These are phyloP conservation scores for Hipposideros armiger DNA, from an alignment of 2,113 vertebrate species.

Conservation along the genomic window DNA sequence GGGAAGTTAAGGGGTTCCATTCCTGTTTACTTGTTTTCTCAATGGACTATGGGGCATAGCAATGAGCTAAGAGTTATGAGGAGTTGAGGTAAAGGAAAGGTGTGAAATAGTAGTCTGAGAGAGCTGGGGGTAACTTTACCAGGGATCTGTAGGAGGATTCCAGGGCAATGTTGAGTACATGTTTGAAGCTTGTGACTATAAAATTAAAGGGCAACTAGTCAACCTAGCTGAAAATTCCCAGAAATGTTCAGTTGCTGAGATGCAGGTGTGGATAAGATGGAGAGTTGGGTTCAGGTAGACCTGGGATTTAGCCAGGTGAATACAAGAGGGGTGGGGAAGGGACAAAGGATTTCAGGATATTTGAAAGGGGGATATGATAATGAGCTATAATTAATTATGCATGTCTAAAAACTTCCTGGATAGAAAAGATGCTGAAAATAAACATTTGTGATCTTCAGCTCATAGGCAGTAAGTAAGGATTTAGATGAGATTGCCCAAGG, in stretches of 20 bases:
- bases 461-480: background rate
- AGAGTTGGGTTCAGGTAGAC: background rate
- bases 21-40: background rate
- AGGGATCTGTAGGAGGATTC: background rate
- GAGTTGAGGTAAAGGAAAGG: background rate
- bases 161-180: background rate
- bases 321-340: background rate
- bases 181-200: background rate
- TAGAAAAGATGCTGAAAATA: background rate
- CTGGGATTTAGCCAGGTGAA: background rate
- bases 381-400: fast-evolving
- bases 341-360: background rate
- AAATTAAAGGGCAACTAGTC: background rate
- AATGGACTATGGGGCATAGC: background rate
- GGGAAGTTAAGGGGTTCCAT: background rate
- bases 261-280: background rate
- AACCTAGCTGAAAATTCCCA: background rate
- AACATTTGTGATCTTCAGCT: background rate
- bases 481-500: background rate
- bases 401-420: background rate
- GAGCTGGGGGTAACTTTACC: background rate
- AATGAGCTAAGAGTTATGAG: background rate
- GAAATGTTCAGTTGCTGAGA: background rate
- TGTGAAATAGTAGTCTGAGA: fast-evolving
- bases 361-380: background rate